Conservation (phyloP, 1,140 invertebrate species). For the Hypothenemus hampei region DNA sequence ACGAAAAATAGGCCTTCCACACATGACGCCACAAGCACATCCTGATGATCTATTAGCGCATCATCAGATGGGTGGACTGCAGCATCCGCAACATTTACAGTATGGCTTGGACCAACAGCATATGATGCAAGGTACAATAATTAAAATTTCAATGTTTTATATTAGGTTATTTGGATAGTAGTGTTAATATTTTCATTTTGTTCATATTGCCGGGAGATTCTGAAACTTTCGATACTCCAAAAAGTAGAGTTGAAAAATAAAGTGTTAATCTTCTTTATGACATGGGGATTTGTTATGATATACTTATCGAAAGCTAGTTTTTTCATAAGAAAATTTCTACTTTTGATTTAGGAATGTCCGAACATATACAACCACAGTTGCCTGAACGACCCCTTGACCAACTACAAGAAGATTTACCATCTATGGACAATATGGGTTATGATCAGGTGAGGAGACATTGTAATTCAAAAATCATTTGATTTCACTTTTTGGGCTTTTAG, state of each 20-base stretch:
- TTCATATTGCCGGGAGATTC: too few relatives aligned
- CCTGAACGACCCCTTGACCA: conserved; percentile 33
- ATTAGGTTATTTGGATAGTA: too few relatives aligned
- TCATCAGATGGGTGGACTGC: conserved; percentile 8
- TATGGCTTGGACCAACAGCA: conserved; percentile 17
- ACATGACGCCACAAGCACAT: conserved; percentile 23
- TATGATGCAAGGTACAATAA: conserved; percentile 15
- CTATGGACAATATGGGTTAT: conserved; percentile 67
- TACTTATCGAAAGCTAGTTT: too few relatives aligned
- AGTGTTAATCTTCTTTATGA: too few relatives aligned
- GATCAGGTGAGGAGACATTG: conserved; percentile 53
- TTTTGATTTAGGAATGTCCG: conserved; percentile 5
- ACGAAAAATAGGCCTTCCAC: conserved; percentile 24
- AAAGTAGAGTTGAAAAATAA: too few relatives aligned
- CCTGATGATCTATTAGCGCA: conserved; percentile 18
- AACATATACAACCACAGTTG: conserved; percentile 35
- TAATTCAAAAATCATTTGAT: too few relatives aligned
- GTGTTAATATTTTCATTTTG: too few relatives aligned
- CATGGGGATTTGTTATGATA: too few relatives aligned
- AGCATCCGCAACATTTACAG: conserved; percentile 9
- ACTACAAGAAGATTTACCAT: conserved; percentile 44
- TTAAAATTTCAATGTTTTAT: too few relatives aligned
- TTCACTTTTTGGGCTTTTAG: conserved; percentile 48
- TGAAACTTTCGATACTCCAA: too few relatives aligned
- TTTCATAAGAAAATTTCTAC: too few relatives aligned